A percentile compares a stretch with the other conserved stretches of the same genome.
Conservation (phyloP, 2,113 vertebrate genomes). For the Eptatretus burgeri region DNA sequence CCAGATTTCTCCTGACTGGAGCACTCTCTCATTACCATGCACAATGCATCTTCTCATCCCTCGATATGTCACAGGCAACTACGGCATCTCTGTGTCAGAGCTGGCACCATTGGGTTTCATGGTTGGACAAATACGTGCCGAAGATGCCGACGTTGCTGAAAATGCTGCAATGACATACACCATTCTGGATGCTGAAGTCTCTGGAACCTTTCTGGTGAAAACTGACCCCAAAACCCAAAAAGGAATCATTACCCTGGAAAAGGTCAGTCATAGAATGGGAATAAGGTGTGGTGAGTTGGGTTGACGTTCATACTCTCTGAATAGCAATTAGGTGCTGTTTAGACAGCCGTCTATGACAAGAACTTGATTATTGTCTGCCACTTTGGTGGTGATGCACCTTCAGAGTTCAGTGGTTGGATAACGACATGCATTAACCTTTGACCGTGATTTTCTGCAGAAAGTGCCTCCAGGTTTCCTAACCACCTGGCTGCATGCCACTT, state of each 20-base stretch:
- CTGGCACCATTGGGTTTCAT: conserved; percentile 23
- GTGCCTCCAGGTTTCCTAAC: too few relatives aligned
- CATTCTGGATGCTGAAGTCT: conserved; percentile 43
- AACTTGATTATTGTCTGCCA: background rate
- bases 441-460: background rate
- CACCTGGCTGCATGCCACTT: too few relatives aligned
- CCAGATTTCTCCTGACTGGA: too few relatives aligned
- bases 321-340: background rate
- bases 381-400: background rate
- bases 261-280: conserved; percentile 21
- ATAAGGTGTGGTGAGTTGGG: too few relatives aligned
- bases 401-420: background rate
- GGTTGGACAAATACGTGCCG: conserved; percentile 40
- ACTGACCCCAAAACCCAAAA: conserved; percentile 57
- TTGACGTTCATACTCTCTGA: too few relatives aligned
- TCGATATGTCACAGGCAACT: conserved; percentile 22
- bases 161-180: conserved; percentile 60
- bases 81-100: conserved; percentile 48
- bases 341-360: background rate
- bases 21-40: too few relatives aligned
- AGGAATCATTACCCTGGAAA: conserved; percentile 46
- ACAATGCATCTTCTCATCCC: too few relatives aligned
- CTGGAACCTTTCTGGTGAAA: conserved; percentile 41
- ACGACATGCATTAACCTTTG: background rate
- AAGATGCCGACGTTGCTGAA: conserved; percentile 42